A percentile compares a stretch with the other conserved stretches of the same genome.
Evolutionary conservation across 2,888 invertebrate genomes (phyloP).

Genomic region (Aphodius sticticus): DNA sequence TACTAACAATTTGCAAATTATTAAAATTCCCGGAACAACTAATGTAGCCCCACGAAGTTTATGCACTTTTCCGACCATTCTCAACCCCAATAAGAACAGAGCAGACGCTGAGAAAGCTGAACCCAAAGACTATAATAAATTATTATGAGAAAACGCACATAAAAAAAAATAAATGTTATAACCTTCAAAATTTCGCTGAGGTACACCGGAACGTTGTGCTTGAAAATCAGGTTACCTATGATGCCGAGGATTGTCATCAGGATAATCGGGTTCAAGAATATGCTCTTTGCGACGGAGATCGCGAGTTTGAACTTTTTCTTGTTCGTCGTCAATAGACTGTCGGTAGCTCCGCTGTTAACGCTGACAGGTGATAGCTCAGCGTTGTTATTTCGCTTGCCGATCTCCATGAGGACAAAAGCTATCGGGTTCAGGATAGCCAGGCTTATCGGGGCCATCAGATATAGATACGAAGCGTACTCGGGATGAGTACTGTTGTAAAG

Average conservation of each 20-base stretch:
- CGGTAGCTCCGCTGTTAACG: constrained; percentile 44
- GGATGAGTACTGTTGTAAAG: constrained; percentile 87
- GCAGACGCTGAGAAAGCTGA: constrained; percentile 92
- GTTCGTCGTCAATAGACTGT: constrained; percentile 43
- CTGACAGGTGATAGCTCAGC: constrained; percentile 43
- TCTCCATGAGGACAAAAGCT: constrained; percentile 89
- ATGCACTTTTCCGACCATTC: constrained; percentile 91
- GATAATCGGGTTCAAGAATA: constrained; percentile 87
- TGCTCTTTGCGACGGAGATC: constrained; percentile 68
- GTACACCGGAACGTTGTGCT: constrained; percentile 78
- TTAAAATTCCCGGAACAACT: constrained; percentile 84
- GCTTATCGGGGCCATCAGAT: constrained; percentile 94
- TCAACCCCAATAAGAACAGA: constrained; percentile 86
- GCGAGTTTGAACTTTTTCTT: constrained; percentile 54
- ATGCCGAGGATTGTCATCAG: constrained; percentile 94
- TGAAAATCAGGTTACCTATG: constrained; percentile 81
- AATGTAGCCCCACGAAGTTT: constrained; percentile 80
- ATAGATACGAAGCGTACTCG: constrained; percentile 89
- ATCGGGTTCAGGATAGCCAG: constrained; percentile 91
- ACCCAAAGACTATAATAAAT: constrained; percentile 72
- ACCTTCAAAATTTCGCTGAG: constrained; percentile 80
- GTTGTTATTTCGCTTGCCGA: constrained; percentile 64
- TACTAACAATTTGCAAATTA: constrained; percentile 87
- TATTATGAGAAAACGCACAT: constrained; percentile 8
- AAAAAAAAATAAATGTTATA: constrained; percentile 42